phyloP scores from a whole-genome alignment of 2,113 vertebrate genomes.

The Ciconia stormi region DNA sequence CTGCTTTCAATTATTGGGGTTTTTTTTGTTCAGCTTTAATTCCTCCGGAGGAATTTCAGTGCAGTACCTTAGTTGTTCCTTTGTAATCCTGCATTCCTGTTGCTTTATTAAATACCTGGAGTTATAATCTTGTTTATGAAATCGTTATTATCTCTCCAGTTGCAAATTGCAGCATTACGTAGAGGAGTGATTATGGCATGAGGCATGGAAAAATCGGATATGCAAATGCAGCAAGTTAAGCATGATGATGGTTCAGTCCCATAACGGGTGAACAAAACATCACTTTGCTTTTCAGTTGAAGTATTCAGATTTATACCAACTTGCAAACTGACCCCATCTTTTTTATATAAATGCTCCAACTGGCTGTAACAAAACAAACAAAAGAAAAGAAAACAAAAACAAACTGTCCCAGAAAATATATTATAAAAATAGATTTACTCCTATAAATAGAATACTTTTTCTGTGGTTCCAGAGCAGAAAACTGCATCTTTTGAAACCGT shows the following conservation, averaged over 20 bases:
- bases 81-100: slow-evolving; percentile 26
- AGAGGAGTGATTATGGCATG: slow-evolving; percentile 58
- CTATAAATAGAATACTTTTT: background rate
- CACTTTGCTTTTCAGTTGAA: background rate
- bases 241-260: slow-evolving; percentile 12
- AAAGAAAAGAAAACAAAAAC: slow-evolving; percentile 15
- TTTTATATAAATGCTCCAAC: slow-evolving; percentile 20
- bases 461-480: background rate
- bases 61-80: slow-evolving; percentile 19
- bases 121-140: slow-evolving; percentile 63
- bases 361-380: slow-evolving; percentile 51
- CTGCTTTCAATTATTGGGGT: slow-evolving; percentile 44
- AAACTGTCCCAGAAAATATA: slow-evolving; percentile 8
- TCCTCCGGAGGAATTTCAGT: background rate
- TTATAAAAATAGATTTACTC: slow-evolving; percentile 4
- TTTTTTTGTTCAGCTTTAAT: slow-evolving; percentile 1
- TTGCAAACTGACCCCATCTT: slow-evolving; percentile 1
- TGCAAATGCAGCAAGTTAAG: slow-evolving; percentile 54
- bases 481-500: background rate
- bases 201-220: slow-evolving; percentile 50
- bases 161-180: slow-evolving; percentile 56
- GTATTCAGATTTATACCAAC: background rate
- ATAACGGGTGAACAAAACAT: background rate
- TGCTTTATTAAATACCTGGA: slow-evolving; percentile 60
- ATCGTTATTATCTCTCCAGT: slow-evolving; percentile 67